These are phyloP conservation scores for Otolemur garnettii DNA, from an alignment of 2,113 vertebrate genomes.

Conservation along the genomic window DNA sequence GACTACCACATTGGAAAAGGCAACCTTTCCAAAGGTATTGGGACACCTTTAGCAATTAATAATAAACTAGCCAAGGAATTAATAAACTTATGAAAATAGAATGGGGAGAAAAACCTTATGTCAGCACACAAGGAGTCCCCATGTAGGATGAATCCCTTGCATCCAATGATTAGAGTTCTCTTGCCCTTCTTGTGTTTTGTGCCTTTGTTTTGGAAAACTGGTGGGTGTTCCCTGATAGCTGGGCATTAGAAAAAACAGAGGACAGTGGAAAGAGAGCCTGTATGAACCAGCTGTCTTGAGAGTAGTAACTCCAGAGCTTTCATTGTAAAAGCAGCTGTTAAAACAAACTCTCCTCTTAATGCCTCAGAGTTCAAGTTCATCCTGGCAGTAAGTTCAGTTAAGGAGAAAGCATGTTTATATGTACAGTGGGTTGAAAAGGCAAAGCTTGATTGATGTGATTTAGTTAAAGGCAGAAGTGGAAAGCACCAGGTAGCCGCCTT, in stretches of 20 bases:
- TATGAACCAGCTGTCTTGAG: constrained; percentile 58
- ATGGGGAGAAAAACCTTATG: neutral
- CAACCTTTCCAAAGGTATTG: neutral
- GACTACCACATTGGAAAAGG: neutral
- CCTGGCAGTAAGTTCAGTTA: constrained; percentile 43
- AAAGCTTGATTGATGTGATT: neutral
- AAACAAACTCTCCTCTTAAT: constrained; percentile 72
- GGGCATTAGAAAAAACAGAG: constrained; percentile 8
- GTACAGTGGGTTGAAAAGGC: constrained; percentile 15
- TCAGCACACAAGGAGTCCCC: neutral
- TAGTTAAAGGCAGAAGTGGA: constrained; percentile 20
- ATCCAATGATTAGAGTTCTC: neutral
- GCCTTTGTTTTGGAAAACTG: constrained; percentile 33
- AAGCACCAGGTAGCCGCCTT: constrained; percentile 19
- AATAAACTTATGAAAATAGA: constrained; percentile 27
- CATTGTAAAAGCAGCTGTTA: constrained; percentile 75
- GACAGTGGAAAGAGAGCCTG: constrained; percentile 17
- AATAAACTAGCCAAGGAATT: neutral
- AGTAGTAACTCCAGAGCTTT: neutral
- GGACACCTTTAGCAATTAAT: neutral
- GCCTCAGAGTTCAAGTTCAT: constrained; percentile 71
- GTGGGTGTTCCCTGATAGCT: constrained; percentile 62
- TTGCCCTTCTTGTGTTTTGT: neutral
- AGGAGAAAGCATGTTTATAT: constrained; percentile 65
- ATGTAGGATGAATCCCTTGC: neutral